These are phyloP conservation scores for Cossypha dichroa DNA, from an alignment of 2,797 vertebrate species.

Conservation along the genomic window DNA sequence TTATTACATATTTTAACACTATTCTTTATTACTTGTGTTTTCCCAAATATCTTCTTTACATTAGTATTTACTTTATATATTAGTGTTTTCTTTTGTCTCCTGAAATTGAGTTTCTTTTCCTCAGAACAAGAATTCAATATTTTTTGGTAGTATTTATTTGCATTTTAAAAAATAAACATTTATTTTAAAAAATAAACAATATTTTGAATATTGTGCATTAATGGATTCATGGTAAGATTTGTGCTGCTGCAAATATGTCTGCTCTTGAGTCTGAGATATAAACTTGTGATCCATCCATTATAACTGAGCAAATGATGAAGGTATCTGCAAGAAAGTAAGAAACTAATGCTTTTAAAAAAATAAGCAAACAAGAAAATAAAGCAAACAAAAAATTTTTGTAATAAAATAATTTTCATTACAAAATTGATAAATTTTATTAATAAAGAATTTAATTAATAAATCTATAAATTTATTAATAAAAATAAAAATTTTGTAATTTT, in stretches of 20 bases:
- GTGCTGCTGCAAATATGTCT: background rate
- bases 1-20: background rate
- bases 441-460: too few relatives aligned
- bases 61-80: background rate
- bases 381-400: background rate
- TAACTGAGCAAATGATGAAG: background rate
- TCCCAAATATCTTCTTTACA: background rate
- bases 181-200: background rate
- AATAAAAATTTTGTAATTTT: background rate
- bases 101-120: background rate
- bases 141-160: background rate
- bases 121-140: background rate
- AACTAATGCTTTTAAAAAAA: background rate
- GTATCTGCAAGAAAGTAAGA: background rate
- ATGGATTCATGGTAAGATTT: background rate
- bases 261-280: background rate
- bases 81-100: background rate
- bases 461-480: too few relatives aligned
- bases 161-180: background rate
- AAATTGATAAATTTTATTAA: too few relatives aligned
- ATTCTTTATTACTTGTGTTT: background rate
- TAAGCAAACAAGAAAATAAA: accelerated
- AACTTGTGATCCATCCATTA: background rate
- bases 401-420: too few relatives aligned
- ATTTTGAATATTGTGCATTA: background rate